Evolutionary conservation across 2,797 vertebrate genomes (phyloP).

Genomic region (Carduelis carduelis): DNA sequence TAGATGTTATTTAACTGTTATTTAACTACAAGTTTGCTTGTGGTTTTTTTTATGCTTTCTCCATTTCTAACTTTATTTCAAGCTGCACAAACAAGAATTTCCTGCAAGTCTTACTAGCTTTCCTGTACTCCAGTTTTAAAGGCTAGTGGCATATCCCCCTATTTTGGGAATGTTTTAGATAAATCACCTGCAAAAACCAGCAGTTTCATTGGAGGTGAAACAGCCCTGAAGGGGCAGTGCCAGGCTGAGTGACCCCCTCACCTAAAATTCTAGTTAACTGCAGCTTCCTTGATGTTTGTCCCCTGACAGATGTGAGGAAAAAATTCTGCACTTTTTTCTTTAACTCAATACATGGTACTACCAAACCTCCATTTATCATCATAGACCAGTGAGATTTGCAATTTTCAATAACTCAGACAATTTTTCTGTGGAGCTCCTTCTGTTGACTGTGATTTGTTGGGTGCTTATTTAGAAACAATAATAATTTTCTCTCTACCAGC

Average conservation of each 20-base stretch:
- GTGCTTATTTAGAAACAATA: background rate
- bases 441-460: background rate
- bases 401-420: background rate
- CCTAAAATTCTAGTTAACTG: background rate
- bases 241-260: background rate
- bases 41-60: background rate
- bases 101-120: background rate
- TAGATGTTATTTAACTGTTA: background rate
- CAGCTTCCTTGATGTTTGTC: background rate
- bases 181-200: background rate
- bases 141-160: background rate
- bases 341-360: background rate
- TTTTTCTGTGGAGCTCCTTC: background rate
- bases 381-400: background rate
- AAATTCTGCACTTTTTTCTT: background rate
- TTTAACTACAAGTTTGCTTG: background rate
- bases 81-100: background rate
- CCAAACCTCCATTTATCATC: background rate
- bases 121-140: background rate
- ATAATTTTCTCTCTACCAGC: background rate
- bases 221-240: rapidly evolving
- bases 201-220: background rate
- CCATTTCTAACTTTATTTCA: background rate
- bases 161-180: background rate
- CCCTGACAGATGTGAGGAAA: background rate